These are phyloP conservation scores for Spinus olivaceus DNA, from an alignment of 2,797 vertebrate genomes.

Conservation along the genomic window DNA sequence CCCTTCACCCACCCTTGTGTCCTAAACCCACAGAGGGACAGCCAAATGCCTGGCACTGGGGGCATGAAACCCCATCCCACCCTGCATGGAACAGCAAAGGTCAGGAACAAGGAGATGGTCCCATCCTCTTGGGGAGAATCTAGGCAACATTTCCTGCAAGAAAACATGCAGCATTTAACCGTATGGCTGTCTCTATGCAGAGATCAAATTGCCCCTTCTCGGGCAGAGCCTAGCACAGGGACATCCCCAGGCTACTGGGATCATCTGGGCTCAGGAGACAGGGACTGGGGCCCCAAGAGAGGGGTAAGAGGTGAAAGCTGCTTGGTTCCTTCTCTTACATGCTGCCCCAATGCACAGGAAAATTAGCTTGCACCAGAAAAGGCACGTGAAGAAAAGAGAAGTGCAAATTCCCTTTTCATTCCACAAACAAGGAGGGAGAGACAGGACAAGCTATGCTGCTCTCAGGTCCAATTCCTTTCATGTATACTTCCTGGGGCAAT, in stretches of 20 bases:
- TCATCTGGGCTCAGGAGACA: background rate
- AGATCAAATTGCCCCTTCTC: background rate
- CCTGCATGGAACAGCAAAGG: background rate
- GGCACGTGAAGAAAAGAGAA: background rate
- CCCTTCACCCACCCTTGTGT: background rate
- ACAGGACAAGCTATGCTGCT: background rate
- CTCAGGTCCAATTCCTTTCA: background rate
- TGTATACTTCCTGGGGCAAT: background rate
- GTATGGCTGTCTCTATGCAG: fast-evolving
- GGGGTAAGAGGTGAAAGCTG: background rate
- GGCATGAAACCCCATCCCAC: background rate
- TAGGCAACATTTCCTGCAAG: background rate
- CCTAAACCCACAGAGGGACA: background rate
- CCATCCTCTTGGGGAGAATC: background rate
- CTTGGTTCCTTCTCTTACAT: background rate
- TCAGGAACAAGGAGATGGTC: background rate
- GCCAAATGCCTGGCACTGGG: fast-evolving
- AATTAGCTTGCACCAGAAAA: background rate
- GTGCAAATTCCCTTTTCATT: background rate
- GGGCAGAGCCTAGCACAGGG: background rate
- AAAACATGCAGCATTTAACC: background rate
- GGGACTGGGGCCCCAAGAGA: background rate
- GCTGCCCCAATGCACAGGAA: background rate
- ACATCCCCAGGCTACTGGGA: fast-evolving
- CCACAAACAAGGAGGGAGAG: background rate